These are phyloP conservation scores for Neoascia interrupta DNA, from an alignment of 2,888 invertebrate genomes.

Conservation along the genomic window DNA sequence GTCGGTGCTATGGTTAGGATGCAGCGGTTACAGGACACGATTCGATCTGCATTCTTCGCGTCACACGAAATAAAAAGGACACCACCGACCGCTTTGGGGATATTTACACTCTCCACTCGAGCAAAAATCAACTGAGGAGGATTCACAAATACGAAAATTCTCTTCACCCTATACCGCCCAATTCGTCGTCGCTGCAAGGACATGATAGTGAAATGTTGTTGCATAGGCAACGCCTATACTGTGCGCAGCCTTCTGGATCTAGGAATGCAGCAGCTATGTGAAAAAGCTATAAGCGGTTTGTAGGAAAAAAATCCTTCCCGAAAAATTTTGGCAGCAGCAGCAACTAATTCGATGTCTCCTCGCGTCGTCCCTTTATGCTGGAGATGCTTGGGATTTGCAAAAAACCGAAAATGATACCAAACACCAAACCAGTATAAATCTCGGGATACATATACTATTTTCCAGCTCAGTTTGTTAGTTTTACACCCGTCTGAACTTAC, in stretches of 20 bases:
- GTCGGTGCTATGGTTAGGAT: conserved; percentile 26
- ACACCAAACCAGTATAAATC: conserved; percentile 57
- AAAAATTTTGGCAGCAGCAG: conserved; percentile 45
- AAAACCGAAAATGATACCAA: conserved; percentile 62
- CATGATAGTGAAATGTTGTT: conserved; percentile 31
- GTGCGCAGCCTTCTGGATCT: not conserved
- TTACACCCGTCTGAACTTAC: conserved; percentile 44
- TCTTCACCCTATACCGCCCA: not conserved
- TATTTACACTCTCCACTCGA: conserved; percentile 21
- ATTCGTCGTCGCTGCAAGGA: conserved; percentile 11
- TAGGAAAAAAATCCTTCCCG: conserved; percentile 1
- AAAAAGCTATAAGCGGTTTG: not conserved
- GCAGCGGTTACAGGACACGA: conserved; percentile 56
- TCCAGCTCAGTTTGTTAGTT: conserved; percentile 37
- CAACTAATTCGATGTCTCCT: conserved; percentile 44
- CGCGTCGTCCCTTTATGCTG: not conserved
- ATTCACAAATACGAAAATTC: conserved; percentile 24
- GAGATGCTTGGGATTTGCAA: conserved; percentile 29
- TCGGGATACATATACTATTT: conserved; percentile 19
- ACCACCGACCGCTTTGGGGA: not conserved
- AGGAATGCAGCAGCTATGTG: not conserved
- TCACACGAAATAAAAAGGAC: not conserved
- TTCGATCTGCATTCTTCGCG: conserved; percentile 52
- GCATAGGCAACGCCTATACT: not conserved
- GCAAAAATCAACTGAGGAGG: conserved; percentile 33